Evolutionary conservation across 2,797 vertebrate genomes (phyloP), one percentile per base, ranked within the genome.

Genomic region (Rhinella marina): DNA sequence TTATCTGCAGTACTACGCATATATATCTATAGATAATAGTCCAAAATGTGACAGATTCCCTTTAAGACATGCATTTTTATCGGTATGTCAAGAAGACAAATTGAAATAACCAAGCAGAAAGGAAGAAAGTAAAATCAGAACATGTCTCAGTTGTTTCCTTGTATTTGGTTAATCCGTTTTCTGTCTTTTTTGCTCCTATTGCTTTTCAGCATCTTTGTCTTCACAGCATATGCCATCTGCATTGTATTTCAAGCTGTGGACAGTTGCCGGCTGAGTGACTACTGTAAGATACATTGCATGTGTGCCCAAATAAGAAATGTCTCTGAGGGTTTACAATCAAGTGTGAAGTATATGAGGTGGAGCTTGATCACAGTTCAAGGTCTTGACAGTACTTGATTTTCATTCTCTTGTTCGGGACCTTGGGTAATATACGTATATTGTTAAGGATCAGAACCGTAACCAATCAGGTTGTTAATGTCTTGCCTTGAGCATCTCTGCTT

Each of bases 401-500:
- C 72, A 75, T 50, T 75, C 21, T 21, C 72, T 75, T 75, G 72
- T 75, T 75, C 21, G 50, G 21, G 29, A 50, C 41, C 21, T 50
- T n/a, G 21, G 2, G 13, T 72, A 72, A 75, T 50, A 75, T 50
- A 50, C 21, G 72, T n/a, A 75, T 50, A 75, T 75, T 75, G 41
- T 75, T 50, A 50, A 75, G 41, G 6, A 75, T 75, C 41, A 50
- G 41, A 75, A 13, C 72, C 11, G 41, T 75, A 50, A n/a, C 41
- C 21, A 48, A 75, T 75, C 72, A 75, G 41, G 32, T 50, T 75
- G 41, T 11, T 75, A 75, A 50, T 75, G 72, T 75, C 72, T 23
- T 75, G 72, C 72, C 72, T 50, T 75, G 72, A 75, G 72, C 72
- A 75, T 50, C 72, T 50, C 9, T 75, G 41, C 72, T 75, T 73